Evolutionary conservation across 2,797 vertebrate species (phyloP), one percentile per base, ranked within the genome.

Genomic region (Neomorphus geoffroyi): DNA sequence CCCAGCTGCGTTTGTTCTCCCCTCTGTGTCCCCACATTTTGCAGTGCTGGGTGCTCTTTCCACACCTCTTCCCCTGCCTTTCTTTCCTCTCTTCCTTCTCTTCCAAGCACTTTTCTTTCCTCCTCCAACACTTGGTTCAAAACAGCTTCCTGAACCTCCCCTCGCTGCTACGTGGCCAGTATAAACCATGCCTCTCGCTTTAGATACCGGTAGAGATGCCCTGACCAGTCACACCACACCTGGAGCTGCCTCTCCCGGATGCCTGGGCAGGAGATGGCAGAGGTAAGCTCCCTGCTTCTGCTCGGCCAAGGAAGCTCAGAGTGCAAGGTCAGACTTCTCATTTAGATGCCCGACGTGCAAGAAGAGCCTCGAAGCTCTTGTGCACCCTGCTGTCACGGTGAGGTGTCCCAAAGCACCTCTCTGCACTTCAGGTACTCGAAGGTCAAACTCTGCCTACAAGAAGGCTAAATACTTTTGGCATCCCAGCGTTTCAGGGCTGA

Each of bases 321-420:
- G 71, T 12, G 51, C 56, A 19, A 21, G 30, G 30, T 0, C 1
- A 8, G 45, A 16, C 51, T 91, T 58, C 60, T 70, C 75, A 33
- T 32, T 62, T 35, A 41, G 50, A 28, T 28, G 62, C n/a, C 45
- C 0, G 1, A 41, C 37, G 23, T 53, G 15, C 0, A 2, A 13
- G 10, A 80, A 54, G 67, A 67, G 45, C 75, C 1, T 2, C 0
- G 0, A 24, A 30, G 26, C 50, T 86, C 45, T 70, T 10, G 17
- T 27, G 35, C 33, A 22, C 35, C 61, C 41, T 35, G 66, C 83
- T 67, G 37, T n/a, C 62, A 33, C 0, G 0, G 24, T 18, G 58
- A 74, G 6, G 8, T 24, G 84, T 84, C 83, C 73, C 71, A 79
- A 70, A 84, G 58, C 58, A 81, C 41, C 43, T 35, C 71, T 71